A percentile compares a stretch with the other conserved stretches of the same genome.
Evolutionary conservation across 2,888 invertebrate genomes (phyloP).

Genomic region (Lysandra bellargus): DNA sequence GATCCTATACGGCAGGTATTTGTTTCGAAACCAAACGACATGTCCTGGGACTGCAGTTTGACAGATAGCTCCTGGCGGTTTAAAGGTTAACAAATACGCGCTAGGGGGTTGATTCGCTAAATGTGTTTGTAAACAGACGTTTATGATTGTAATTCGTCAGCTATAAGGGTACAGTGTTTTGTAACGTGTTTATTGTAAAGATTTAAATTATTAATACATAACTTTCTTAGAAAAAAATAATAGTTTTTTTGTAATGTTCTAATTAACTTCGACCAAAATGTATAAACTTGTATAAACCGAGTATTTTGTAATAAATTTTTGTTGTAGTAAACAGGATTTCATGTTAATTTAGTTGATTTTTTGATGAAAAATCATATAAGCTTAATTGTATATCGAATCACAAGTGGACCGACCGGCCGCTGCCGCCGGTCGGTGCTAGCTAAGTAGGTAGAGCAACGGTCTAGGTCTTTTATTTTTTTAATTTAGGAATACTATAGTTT

Average conservation of each 20-base stretch:
- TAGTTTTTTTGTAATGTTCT: conserved; percentile 51
- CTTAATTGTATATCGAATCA: conserved; percentile 39
- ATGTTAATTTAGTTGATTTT: conserved; percentile 57
- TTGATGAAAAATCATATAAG: conserved; percentile 52
- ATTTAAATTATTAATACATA: conserved; percentile 57
- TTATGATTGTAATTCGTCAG: conserved; percentile 44
- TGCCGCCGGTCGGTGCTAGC: conserved; percentile 43
- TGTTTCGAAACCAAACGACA: background rate
- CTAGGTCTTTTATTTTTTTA: conserved; percentile 62
- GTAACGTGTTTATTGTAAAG: conserved; percentile 65
- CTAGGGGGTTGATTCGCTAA: conserved; percentile 25
- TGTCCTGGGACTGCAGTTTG: conserved; percentile 9
- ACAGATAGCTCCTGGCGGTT: conserved; percentile 7
- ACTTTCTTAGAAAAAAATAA: conserved; percentile 58
- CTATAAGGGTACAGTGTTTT: conserved; percentile 66
- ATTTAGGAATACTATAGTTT: conserved; percentile 50
- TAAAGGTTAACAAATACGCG: background rate
- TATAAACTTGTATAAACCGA: conserved; percentile 62
- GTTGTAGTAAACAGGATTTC: conserved; percentile 54
- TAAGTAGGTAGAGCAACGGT: conserved; percentile 60
- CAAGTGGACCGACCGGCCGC: conserved; percentile 25
- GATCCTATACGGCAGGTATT: background rate
- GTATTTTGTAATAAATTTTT: conserved; percentile 57
- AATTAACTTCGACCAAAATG: conserved; percentile 49
- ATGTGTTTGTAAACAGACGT: background rate